These are phyloP conservation scores for Halocynthia roretzi DNA, from an alignment of 23 tunicate species.

Conservation along the genomic window DNA sequence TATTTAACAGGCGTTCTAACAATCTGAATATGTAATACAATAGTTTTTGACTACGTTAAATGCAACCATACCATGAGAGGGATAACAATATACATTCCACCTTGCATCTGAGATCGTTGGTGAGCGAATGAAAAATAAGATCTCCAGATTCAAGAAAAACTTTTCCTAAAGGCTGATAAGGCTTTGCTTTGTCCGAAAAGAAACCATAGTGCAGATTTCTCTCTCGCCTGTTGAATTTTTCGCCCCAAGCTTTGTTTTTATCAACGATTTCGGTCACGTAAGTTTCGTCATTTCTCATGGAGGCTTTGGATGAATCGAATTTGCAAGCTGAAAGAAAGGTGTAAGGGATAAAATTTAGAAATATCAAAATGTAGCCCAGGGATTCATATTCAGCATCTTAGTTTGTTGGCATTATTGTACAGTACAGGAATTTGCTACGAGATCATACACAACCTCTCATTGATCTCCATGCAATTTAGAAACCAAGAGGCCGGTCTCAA, in stretches of 20 bases:
- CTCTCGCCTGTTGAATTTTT: slow-evolving; percentile 44
- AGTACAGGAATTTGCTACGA: no score
- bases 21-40: background rate
- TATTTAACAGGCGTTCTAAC: background rate
- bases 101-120: slow-evolving; percentile 36
- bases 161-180: slow-evolving; percentile 55
- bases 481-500: no score
- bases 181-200: slow-evolving; percentile 73
- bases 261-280: slow-evolving; percentile 33
- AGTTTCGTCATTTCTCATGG: slow-evolving; percentile 40
- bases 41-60: background rate
- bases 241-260: slow-evolving; percentile 40
- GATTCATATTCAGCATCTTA: no score
- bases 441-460: no score
- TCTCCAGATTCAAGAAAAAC: slow-evolving; percentile 69
- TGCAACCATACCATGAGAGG: background rate
- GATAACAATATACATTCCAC: slow-evolving; percentile 1
- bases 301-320: slow-evolving; percentile 49
- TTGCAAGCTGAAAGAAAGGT: slow-evolving; percentile 9
- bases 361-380: no score
- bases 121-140: slow-evolving; percentile 37
- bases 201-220: slow-evolving; percentile 52
- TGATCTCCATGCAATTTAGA: no score
- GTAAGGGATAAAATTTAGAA: no score
- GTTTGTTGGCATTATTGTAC: no score